A percentile compares a stretch with the other conserved stretches of the same genome.
phyloP scores from a whole-genome alignment of 2,888 invertebrate species.

The Polymixis flavicincta region DNA sequence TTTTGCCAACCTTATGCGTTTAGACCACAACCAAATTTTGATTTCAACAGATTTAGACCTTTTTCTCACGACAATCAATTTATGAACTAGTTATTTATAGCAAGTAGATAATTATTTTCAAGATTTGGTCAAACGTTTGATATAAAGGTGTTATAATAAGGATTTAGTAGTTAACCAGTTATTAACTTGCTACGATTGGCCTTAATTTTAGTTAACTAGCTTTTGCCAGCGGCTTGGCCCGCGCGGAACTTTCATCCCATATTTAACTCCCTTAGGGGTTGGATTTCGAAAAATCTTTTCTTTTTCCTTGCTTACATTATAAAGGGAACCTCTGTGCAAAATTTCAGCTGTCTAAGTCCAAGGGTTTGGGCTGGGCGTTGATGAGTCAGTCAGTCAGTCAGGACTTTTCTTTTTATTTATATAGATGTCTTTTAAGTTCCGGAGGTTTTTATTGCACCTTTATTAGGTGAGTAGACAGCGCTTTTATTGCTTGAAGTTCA shows the following conservation, averaged over 20 bases:
- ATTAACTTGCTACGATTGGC: conserved; percentile 21
- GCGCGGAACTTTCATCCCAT: no score
- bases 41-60: conserved; percentile 5
- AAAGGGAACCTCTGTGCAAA: no score
- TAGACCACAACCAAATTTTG: conserved; percentile 7
- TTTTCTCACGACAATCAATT: conserved; percentile 55
- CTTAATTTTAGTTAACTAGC: conserved; percentile 39
- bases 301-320: no score
- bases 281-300: no score
- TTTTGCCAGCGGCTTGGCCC: no score
- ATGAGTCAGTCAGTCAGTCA: no score
- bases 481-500: conserved; percentile 20
- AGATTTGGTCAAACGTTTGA: conserved; percentile 47
- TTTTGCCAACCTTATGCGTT: conserved; percentile 28
- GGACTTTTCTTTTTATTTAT: no score
- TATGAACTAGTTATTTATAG: conserved; percentile 36
- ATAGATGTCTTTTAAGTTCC: conserved; percentile 19
- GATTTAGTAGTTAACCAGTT: conserved; percentile 27
- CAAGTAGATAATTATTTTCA: conserved; percentile 34
- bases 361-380: no score
- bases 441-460: conserved; percentile 22
- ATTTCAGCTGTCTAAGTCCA: no score
- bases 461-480: conserved; percentile 16
- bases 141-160: conserved; percentile 23
- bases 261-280: no score